These are phyloP conservation scores for Achatina immaculata DNA, from an alignment of 1,140 invertebrate genomes.

Conservation along the genomic window DNA sequence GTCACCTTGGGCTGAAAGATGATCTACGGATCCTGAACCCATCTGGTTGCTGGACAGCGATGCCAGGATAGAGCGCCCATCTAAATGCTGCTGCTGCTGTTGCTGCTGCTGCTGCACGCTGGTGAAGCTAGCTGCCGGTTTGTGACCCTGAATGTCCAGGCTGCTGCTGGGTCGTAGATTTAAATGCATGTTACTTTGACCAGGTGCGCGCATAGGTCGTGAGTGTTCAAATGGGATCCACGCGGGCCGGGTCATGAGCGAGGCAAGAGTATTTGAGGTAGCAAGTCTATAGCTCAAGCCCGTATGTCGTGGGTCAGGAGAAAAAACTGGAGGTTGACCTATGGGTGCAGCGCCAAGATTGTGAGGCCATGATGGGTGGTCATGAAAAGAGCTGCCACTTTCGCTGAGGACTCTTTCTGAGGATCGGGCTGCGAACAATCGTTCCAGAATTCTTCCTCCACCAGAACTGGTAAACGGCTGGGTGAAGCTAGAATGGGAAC, in stretches of 20 bases:
- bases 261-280: conserved; percentile 37
- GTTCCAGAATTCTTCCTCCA: conserved; percentile 28
- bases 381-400: neutral
- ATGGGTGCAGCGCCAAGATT: neutral
- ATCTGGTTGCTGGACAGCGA: conserved; percentile 15
- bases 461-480: conserved; percentile 7
- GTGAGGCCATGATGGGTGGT: conserved; percentile 16
- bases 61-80: conserved; percentile 10
- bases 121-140: conserved; percentile 17
- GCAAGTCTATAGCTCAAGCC: conserved; percentile 10
- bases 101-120: conserved; percentile 24
- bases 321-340: neutral
- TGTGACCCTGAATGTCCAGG: conserved; percentile 17
- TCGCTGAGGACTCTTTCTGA: conserved; percentile 14
- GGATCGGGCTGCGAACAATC: neutral
- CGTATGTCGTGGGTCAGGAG: neutral
- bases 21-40: neutral
- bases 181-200: neutral
- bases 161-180: neutral
- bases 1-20: neutral
- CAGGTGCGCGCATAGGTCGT: neutral
- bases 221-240: conserved; percentile 12
- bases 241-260: neutral
- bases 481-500: neutral
- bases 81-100: conserved; percentile 26